Base-by-base conservation (phyloP, 2,888 invertebrate species). In the Limnephilus rhombicus region DNA sequence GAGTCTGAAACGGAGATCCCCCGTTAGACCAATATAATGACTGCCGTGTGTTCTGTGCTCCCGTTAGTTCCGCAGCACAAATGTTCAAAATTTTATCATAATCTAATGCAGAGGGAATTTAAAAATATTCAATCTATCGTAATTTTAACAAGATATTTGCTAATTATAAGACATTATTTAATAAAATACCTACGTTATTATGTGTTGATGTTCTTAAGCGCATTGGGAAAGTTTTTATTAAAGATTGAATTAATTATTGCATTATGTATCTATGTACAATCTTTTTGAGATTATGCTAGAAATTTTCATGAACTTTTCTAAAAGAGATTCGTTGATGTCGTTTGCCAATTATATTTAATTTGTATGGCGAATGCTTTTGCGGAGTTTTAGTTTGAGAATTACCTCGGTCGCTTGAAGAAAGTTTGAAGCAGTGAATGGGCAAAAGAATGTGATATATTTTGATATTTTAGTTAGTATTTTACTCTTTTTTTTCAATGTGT, bases 401-500 rank as follows among this genome's bases (percentile, higher is more conserved):
- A 68, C 68, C 68, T 68, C 24, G 24, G 68, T 12, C 3, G 49
- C 15, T 49, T 49, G 15, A 49, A 13, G 85, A 87, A 87, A 53
- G 34, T 29, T 45, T 31, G 24, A 53, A 49, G 49, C 18, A 80
- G n/a, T 68, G 88, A 80, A 80, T 89, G 88, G 37, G 80, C 88
- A 86, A 86, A 37, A n/a, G 37, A 80, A 80, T 89, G 88, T 89
- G 88, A 89, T 89, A 89, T 89, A 37, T 80, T 31, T 89, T 89
- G 88, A 89, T 89, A 89, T 89, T 88, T 89, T 80, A 89, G 80
- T 89, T 89, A n/a, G n/a, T 68, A 85, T 80, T n/a, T 68, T 68
- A 68, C 53, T 68, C 53, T 4, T 53, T 18, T 18, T 68, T 68
- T 68, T 68, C 24, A 24, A 18, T 85, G 31, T 31, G 31, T 31